These are phyloP conservation scores for Kryptolebias ocellatus DNA, from an alignment of 2,797 vertebrate species.

Conservation along the genomic window DNA sequence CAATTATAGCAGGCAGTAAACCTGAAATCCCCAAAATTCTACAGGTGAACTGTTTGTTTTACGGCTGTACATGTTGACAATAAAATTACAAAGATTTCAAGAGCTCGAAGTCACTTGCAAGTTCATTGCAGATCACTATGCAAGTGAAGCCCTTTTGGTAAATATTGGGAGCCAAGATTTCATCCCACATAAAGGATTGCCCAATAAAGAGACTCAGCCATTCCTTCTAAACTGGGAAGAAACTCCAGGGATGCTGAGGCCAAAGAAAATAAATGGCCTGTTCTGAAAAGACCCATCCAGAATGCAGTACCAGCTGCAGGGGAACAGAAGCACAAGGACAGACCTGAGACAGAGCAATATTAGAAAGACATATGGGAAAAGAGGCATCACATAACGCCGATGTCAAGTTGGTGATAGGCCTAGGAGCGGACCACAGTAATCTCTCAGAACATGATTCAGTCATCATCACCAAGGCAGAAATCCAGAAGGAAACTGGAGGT, in stretches of 20 bases:
- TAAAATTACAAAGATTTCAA: background rate
- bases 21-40: conserved; percentile 1
- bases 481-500: too few relatives aligned
- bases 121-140: background rate
- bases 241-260: conserved; percentile 11
- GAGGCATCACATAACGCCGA: background rate
- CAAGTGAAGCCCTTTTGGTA: background rate
- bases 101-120: background rate
- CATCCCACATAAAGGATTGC: background rate
- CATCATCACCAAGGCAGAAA: background rate
- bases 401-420: background rate
- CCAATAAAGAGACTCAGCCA: conserved; percentile 2
- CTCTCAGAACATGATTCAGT: background rate
- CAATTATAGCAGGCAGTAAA: background rate
- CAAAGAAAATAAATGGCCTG: conserved; percentile 25
- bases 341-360: conserved; percentile 9
- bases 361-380: conserved; percentile 7
- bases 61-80: background rate
- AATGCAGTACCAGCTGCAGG: conserved; percentile 15
- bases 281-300: conserved; percentile 6
- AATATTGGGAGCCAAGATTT: conserved; percentile 1
- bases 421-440: background rate
- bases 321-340: conserved; percentile 11
- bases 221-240: conserved; percentile 1
- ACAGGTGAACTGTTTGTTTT: background rate